These are phyloP conservation scores for Pseudomyrmex pallidus DNA, from an alignment of 1,140 invertebrate genomes.

Conservation along the genomic window DNA sequence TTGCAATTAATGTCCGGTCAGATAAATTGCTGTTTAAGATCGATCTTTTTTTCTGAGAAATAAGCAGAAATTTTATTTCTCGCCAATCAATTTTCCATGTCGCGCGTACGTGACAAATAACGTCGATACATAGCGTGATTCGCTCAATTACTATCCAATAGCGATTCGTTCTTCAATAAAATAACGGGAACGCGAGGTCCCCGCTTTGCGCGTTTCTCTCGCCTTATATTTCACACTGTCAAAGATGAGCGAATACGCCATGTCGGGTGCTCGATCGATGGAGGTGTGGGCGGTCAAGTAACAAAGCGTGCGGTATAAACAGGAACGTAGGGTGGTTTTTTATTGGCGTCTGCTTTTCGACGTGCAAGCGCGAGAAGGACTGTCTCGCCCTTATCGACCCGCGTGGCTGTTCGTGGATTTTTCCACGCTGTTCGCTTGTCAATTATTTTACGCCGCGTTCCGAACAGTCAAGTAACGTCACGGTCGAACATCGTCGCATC, in stretches of 20 bases:
- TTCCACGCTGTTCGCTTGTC: slow-evolving; percentile 21
- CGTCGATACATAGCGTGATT: slow-evolving; percentile 24
- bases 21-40: background rate
- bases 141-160: slow-evolving; percentile 27
- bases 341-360: slow-evolving; percentile 65
- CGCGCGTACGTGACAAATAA: background rate
- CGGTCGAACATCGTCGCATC: background rate
- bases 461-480: background rate
- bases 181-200: slow-evolving; percentile 29
- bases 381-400: slow-evolving; percentile 69
- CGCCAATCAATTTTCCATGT: slow-evolving; percentile 25
- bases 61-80: slow-evolving; percentile 22
- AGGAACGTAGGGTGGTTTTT: slow-evolving; percentile 63
- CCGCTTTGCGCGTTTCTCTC: slow-evolving; percentile 10
- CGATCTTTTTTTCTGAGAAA: background rate
- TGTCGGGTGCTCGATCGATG: slow-evolving; percentile 67
- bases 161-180: slow-evolving; percentile 3
- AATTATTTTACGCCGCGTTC: background rate
- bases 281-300: slow-evolving; percentile 68
- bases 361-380: slow-evolving; percentile 62
- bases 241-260: slow-evolving; percentile 62
- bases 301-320: slow-evolving; percentile 68
- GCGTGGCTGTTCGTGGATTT: slow-evolving; percentile 34
- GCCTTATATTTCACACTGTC: slow-evolving; percentile 58
- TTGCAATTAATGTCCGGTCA: no score